Conservation (phyloP, 2,797 vertebrate genomes). For the Gorsachius magnificus region DNA sequence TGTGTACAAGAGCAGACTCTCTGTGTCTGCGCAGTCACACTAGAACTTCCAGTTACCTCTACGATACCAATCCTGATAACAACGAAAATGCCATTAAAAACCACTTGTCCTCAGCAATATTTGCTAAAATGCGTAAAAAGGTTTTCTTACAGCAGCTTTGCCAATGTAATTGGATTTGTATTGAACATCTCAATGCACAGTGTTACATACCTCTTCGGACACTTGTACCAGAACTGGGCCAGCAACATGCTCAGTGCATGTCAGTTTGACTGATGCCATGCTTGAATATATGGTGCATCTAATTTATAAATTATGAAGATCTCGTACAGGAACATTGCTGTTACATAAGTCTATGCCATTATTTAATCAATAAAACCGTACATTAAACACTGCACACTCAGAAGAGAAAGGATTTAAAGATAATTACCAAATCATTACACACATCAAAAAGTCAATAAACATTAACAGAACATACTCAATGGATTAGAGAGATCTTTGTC, state of each 20-base stretch:
- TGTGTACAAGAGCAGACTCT: background rate
- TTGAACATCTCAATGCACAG: background rate
- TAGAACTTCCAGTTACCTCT: background rate
- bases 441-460: background rate
- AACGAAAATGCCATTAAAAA: background rate
- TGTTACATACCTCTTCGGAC: background rate
- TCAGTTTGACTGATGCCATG: background rate
- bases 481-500: background rate
- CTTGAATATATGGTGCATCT: background rate
- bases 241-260: background rate
- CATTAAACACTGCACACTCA: background rate
- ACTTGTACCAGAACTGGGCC: background rate
- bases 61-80: background rate
- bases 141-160: background rate
- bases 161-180: background rate
- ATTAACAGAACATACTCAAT: fast-evolving
- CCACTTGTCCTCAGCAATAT: background rate
- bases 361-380: background rate
- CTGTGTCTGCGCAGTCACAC: background rate
- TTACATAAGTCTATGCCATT: background rate
- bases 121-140: background rate
- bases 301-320: background rate
- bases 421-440: background rate
- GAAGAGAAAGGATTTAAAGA: background rate
- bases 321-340: background rate